Percentiles rank a stretch among this genome's conserved stretches.
Evolutionary conservation across 2,888 invertebrate species (phyloP).

Genomic region (Apamea monoglypha): DNA sequence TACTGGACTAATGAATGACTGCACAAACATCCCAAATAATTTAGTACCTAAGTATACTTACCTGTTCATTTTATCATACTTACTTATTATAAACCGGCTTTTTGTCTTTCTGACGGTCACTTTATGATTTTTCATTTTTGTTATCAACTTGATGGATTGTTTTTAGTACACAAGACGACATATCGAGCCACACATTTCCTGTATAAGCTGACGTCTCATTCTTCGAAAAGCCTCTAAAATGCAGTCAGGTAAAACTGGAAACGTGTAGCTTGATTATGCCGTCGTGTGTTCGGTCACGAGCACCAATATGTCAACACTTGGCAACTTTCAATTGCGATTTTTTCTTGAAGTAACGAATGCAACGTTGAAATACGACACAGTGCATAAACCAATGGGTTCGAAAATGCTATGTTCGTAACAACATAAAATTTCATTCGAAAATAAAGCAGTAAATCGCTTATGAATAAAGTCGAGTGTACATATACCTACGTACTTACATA

Average conservation of each 20-base stretch:
- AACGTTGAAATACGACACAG: too few relatives aligned
- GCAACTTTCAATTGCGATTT: too few relatives aligned
- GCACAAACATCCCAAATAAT: slow-evolving; percentile 1
- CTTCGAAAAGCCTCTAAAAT: not conserved
- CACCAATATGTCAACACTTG: too few relatives aligned
- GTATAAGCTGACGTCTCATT: not conserved
- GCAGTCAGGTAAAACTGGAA: not conserved
- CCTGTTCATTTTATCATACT: not conserved
- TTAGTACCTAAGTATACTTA: not conserved
- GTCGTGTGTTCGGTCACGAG: not conserved
- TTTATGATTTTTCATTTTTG: slow-evolving; percentile 20
- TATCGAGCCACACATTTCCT: too few relatives aligned
- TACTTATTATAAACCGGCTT: slow-evolving; percentile 3
- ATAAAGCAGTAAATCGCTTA: too few relatives aligned
- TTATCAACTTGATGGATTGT: slow-evolving; percentile 39
- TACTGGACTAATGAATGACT: slow-evolving; percentile 3
- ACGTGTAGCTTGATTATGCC: not conserved
- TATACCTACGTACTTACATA: too few relatives aligned
- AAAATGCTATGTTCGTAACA: too few relatives aligned
- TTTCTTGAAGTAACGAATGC: too few relatives aligned
- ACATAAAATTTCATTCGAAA: too few relatives aligned
- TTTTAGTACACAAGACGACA: not conserved
- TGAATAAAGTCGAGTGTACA: too few relatives aligned
- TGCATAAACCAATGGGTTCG: too few relatives aligned
- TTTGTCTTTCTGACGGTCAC: not conserved